Evolutionary conservation across 2,113 vertebrate genomes (phyloP), one percentile per base, ranked within the genome.

Genomic region (Shinisaurus crocodilurus): DNA sequence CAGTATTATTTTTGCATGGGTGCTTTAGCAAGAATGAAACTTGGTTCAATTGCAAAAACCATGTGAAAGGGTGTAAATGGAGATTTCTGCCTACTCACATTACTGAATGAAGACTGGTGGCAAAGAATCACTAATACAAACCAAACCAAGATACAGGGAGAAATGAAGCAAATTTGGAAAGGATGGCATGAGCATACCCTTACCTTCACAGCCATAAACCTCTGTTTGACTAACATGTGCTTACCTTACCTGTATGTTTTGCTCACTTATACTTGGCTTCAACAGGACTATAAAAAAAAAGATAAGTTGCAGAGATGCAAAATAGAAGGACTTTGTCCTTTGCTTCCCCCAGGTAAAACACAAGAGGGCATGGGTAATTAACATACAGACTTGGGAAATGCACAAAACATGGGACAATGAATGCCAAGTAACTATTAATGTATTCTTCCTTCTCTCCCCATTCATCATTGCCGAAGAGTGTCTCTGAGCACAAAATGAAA

Each of bases 401-500:
- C 15, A 18, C 82, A 87, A 3, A n/a, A 60, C 18, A 32, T 12
- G 88, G 27, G 16, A 91, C 48, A 76, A 40, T 85, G 93, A 92
- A 82, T 37, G 15, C 45, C 63, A 65, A 84, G 16, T n/a, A 81
- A 45, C 54, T 1, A 88, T 15, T 89, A 0, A 3, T 18, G 79
- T 2, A 89, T 89, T 45, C 60, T 76, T 63, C 82, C 74, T 69
- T 76, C 83, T 91, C 92, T 91, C 90, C 72, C 37, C 3, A 48
- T 69, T 6, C 74, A 20, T 45, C 86, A 67, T 34, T 91, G 88
- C 90, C 89, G 23, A 90, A 91, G 85, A 10, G 87, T 63, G 89
- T 93, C 82, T 85, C 91, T 95, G 91, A 82, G 89, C 13, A 86
- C 89, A 83, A 96, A 74, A 77, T 87, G 76, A 90, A 63, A 80